Percentiles rank a stretch among this genome's conserved stretches.
Evolutionary conservation across 2,888 invertebrate species (phyloP).

Genomic region (Morpho achilles): DNA sequence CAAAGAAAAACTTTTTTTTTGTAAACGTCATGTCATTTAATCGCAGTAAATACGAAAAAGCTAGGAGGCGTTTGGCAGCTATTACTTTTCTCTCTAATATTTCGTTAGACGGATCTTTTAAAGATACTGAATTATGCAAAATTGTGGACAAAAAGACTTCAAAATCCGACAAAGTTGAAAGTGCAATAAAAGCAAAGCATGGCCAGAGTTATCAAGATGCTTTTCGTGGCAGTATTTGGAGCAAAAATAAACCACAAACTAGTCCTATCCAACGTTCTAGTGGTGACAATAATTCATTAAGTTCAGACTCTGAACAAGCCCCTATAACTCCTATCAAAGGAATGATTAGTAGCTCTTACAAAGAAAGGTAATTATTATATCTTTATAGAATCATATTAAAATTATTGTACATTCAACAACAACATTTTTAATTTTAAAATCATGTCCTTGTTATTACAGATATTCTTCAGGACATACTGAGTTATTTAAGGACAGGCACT

Average conservation of each 20-base stretch:
- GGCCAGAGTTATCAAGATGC: constrained; percentile 41
- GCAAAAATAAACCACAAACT: constrained; percentile 54
- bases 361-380: constrained; percentile 77
- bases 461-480: constrained; percentile 62
- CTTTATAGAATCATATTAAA: neutral
- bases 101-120: constrained; percentile 93
- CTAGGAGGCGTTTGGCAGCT: constrained; percentile 93
- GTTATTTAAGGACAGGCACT: constrained; percentile 60
- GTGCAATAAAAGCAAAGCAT: constrained; percentile 38
- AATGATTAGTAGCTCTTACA: constrained; percentile 54
- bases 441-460: constrained; percentile 35
- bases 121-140: constrained; percentile 78
- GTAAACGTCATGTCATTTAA: constrained; percentile 48
- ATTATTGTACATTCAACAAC: neutral
- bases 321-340: constrained; percentile 83
- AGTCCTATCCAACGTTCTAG: constrained; percentile 55
- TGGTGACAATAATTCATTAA: constrained; percentile 80
- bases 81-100: constrained; percentile 97
- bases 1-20: neutral
- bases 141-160: constrained; percentile 41
- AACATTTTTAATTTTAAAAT: neutral
- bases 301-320: constrained; percentile 87
- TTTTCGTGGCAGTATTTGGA: constrained; percentile 46
- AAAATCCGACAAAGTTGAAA: constrained; percentile 47
- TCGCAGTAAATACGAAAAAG: constrained; percentile 80